phyloP scores from a whole-genome alignment of 2,888 invertebrate genomes.

The Omphaloscelis lunosa region DNA sequence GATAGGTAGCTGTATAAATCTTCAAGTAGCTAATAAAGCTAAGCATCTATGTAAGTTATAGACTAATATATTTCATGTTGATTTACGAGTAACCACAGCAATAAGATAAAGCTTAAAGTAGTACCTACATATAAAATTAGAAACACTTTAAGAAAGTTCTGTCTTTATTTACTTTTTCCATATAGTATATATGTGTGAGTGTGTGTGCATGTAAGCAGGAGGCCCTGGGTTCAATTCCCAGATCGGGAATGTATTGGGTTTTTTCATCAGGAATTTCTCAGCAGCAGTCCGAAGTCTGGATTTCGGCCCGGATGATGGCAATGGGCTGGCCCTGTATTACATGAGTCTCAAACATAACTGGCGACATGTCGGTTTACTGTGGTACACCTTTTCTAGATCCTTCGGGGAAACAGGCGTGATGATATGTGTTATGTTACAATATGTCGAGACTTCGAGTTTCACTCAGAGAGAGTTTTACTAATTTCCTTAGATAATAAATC shows the following conservation, averaged over 20 bases:
- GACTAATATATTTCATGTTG: constrained; percentile 43
- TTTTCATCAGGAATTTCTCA: neutral
- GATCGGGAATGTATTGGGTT: neutral
- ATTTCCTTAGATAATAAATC: neutral
- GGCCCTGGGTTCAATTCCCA: neutral
- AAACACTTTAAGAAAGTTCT: neutral
- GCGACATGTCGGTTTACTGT: neutral
- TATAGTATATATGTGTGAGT: neutral
- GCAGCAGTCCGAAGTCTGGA: too few species aligned
- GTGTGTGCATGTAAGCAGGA: neutral
- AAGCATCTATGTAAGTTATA: constrained; percentile 21
- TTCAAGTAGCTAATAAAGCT: neutral
- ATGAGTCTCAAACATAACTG: neutral
- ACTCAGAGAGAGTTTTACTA: too few species aligned
- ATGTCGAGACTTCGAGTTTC: neutral
- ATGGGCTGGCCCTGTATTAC: neutral
- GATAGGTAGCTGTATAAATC: neutral
- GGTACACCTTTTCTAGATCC: neutral
- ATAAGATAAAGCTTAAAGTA: constrained; percentile 10
- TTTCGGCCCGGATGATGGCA: neutral
- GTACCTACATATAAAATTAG: neutral
- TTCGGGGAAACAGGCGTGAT: neutral
- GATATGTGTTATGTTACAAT: neutral
- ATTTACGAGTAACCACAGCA: constrained; percentile 22
- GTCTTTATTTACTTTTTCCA: neutral